Evolutionary conservation across 2,888 invertebrate genomes (phyloP), one percentile per base, ranked within the genome.

Genomic region (Spodoptera exigua): DNA sequence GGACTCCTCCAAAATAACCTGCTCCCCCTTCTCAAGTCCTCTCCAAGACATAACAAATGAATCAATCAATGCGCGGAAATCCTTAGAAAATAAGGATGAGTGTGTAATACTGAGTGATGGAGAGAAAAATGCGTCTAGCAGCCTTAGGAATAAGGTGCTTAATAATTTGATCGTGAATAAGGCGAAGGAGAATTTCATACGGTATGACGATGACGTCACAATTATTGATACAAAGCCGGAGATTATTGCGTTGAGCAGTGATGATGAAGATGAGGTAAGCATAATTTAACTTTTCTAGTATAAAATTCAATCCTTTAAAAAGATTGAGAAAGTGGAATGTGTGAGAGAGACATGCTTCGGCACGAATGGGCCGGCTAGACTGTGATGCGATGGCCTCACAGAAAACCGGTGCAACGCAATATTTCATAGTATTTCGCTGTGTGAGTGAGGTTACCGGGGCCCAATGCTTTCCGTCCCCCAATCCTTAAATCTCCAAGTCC

Each of bases 221-320:
- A 89, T 93, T 12, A 83, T 93, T 48, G 92, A 92, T 45, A 78
- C 71, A 0, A 83, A 85, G 47, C 84, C 88, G 4, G 92, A 92
- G 72, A 83, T 95, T 11, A 92, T 94, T 34, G 89, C 90, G 9
- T 75, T 94, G 12, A 94, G 94, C 82, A 94, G 94, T 52, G 94
- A 93, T 66, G 93, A 93, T 21, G 94, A 93, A 4, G 84, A 86
- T 55, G 86, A 84, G 82, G 91, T 91, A 64, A 84, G 86, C 66
- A 27, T 4, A 7, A 27, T 1, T 27, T 9, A 5, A 27, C 27
- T 18, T n/a, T n/a, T n/a, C n/a, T n/a, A n/a, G n/a, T n/a, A n/a
- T n/a, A n/a, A n/a, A n/a, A n/a, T n/a, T n/a, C n/a, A n/a, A n/a
- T n/a, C n/a, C n/a, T n/a, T n/a, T n/a, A n/a, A n/a, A n/a, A n/a